Percentiles rank a stretch among this genome's conserved stretches.
phyloP scores from a whole-genome alignment of 2,113 vertebrate genomes.

The Piaya cayana region DNA sequence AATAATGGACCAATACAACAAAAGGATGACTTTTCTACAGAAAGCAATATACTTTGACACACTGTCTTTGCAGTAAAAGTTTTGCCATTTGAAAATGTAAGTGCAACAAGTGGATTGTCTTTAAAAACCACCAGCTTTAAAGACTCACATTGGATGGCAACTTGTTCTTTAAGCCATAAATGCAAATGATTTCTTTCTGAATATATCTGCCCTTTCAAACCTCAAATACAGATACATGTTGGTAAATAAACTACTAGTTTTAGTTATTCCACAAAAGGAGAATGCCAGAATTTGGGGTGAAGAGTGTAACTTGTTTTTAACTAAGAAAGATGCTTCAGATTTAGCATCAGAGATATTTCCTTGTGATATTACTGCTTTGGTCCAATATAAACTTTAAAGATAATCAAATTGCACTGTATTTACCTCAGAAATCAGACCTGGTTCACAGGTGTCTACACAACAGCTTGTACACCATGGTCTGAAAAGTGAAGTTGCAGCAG shows the following conservation, averaged over 20 bases:
- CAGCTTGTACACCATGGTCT: not conserved
- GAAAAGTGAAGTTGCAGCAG: conserved; percentile 12
- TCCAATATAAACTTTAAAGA: conserved; percentile 25
- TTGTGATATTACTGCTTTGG: conserved; percentile 44
- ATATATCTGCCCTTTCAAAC: not conserved
- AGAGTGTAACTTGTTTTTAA: not conserved
- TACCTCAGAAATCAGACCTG: conserved; percentile 28
- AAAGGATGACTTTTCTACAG: conserved; percentile 61
- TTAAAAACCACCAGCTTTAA: conserved; percentile 64
- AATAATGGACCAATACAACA: conserved; percentile 72
- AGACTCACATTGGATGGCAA: conserved; percentile 52
- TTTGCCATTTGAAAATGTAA: conserved; percentile 72
- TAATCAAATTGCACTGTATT: not conserved
- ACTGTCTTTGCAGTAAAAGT: conserved; percentile 63
- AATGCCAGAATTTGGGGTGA: not conserved
- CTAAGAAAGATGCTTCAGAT: conserved; percentile 3
- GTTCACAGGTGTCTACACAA: not conserved
- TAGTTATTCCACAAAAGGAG: conserved; percentile 12
- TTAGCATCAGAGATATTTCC: conserved; percentile 16
- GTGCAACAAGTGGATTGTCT: conserved; percentile 79
- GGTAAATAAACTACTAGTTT: conserved; percentile 19
- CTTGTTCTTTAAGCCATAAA: conserved; percentile 28
- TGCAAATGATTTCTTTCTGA: not conserved
- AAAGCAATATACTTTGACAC: conserved; percentile 73
- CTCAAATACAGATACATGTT: not conserved